phyloP scores from a whole-genome alignment of 2,888 invertebrate genomes.

The Yponomeuta sedellus region DNA sequence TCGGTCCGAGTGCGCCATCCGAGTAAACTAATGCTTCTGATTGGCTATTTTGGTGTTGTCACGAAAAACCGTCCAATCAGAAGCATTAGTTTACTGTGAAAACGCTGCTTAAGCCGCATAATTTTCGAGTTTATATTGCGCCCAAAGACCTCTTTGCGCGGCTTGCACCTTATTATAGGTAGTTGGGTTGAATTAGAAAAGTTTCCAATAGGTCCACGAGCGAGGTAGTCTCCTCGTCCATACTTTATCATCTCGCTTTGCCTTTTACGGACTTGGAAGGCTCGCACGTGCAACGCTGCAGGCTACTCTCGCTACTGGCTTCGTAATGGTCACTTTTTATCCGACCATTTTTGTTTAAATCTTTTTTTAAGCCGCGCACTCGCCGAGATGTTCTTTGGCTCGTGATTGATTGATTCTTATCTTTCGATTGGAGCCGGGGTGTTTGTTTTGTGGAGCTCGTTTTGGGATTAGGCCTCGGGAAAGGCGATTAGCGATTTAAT shows the following conservation, averaged over 20 bases:
- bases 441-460: background rate
- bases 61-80: too few relatives aligned
- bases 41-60: too few relatives aligned
- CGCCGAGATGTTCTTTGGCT: conserved; percentile 9
- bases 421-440: background rate
- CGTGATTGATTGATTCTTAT: conserved; percentile 7
- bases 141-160: too few relatives aligned
- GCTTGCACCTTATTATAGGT: background rate
- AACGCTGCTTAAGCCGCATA: background rate
- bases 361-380: background rate
- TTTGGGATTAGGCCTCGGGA: background rate
- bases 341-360: conserved; percentile 29
- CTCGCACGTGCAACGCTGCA: conserved; percentile 59
- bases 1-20: too few relatives aligned
- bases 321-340: conserved; percentile 57
- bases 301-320: conserved; percentile 58
- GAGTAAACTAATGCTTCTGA: too few relatives aligned
- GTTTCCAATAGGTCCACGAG: background rate
- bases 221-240: background rate
- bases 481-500: background rate
- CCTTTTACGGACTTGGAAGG: conserved; percentile 11
- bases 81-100: too few relatives aligned
- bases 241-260: conserved; percentile 11
- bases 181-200: background rate
- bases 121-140: background rate